Base-by-base conservation (phyloP, 1,140 invertebrate genomes). In the Ephestia elutella region DNA sequence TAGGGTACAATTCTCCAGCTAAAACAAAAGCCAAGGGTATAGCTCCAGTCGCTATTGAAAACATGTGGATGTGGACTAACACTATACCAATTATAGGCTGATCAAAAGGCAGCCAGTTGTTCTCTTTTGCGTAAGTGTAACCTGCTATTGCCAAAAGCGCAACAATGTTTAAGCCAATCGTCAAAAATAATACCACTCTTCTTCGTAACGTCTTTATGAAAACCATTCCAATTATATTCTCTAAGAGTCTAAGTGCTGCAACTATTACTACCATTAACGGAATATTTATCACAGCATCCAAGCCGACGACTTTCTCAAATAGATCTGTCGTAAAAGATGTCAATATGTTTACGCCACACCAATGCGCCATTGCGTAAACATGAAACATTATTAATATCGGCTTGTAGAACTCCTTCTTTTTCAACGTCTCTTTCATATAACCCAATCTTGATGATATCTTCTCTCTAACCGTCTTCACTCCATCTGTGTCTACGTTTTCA, bases 321-420 rank as follows among this genome's bases (percentile, higher is more conserved):
- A 75, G 17, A 62, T 65, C 66, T 10, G 61, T 49, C 9, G 64
- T 60, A 53, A 70, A 73, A 2, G 65, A 54, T 1, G 62, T 57
- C 5, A 73, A 25, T 7, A 70, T 54, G 25, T 71, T 69, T 0
- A 62, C 58, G 0, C 68, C 71, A 48, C 63, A 51, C 64, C 66
- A 74, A 20, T 74, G 68, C 5, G 48, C 63, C 28, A 74, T 32
- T 5, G 50, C 55, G 49, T 64, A 67, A 54, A 71, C 38, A 51
- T 71, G 66, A 0, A 71, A 54, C 71, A 74, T 74, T 62, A 74
- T 63, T 4, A 71, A 30, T 15, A 74, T 62, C 0, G 72, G 72
- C 13, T 64, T 66, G 20, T 64, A 71, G 57, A 74, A 71, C 25
- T 71, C 68, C 11, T 62, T 68, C 19, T 68, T 25, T 10, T 53